These are phyloP conservation scores for Osmoderma eremita DNA, from an alignment of 2,888 invertebrate genomes.

Conservation along the genomic window DNA sequence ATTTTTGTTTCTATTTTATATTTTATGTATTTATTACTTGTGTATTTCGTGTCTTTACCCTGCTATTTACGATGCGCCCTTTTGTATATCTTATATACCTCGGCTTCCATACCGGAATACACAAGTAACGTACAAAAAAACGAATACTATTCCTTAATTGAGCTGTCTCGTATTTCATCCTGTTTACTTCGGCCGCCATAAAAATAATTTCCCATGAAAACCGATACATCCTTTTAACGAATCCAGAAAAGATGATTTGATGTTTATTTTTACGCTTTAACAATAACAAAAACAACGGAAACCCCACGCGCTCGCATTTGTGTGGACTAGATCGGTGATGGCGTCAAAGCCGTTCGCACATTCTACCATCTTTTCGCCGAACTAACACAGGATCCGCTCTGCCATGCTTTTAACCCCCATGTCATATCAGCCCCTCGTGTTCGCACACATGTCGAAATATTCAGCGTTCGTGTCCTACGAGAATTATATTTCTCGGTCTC, in stretches of 20 bases:
- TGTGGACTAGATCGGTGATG: conserved; percentile 28
- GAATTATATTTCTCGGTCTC: conserved; percentile 8
- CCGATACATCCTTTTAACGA: conserved; percentile 21
- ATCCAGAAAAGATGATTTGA: conserved; percentile 26
- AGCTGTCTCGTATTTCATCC: not conserved
- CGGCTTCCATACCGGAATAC: too few relatives aligned
- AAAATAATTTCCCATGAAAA: conserved; percentile 28
- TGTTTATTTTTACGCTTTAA: conserved; percentile 33
- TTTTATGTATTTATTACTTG: too few relatives aligned
- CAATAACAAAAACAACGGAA: conserved; percentile 28
- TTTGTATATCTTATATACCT: too few relatives aligned
- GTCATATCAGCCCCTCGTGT: not conserved
- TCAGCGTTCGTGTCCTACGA: conserved; percentile 12
- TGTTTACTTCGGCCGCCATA: not conserved
- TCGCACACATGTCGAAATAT: conserved; percentile 15
- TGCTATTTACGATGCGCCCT: too few relatives aligned
- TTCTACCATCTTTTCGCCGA: not conserved
- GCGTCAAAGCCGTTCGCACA: conserved; percentile 8
- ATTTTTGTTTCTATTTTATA: too few relatives aligned
- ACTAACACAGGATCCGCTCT: conserved; percentile 5
- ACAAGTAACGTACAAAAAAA: too few relatives aligned
- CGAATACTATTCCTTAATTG: too few relatives aligned
- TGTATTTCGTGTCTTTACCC: too few relatives aligned
- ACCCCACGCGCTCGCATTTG: not conserved
- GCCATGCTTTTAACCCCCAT: conserved; percentile 1